Evolutionary conservation across 2,797 vertebrate species (phyloP).

Genomic region (Anguilla anguilla): DNA sequence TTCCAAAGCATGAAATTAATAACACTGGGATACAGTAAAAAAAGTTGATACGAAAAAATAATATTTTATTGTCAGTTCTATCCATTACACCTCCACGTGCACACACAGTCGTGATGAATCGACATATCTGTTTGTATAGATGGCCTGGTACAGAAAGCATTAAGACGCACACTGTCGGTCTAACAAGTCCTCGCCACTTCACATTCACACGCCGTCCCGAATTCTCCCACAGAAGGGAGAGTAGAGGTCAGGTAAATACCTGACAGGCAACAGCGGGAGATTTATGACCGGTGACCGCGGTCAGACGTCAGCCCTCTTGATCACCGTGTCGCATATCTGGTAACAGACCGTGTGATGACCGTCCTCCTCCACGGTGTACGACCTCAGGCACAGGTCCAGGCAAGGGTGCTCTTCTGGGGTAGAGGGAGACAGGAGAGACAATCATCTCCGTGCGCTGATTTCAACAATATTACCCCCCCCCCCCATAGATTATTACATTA

Average conservation of each 20-base stretch:
- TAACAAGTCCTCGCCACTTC: not conserved
- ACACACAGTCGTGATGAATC: not conserved
- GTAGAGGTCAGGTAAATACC: not conserved
- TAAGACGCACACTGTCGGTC: not conserved
- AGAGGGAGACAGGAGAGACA: not conserved
- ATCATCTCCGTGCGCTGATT: not conserved
- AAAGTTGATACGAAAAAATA: not conserved
- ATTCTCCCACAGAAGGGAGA: not conserved
- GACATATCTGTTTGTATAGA: not conserved
- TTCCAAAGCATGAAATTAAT: not conserved
- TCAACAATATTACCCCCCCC: not conserved
- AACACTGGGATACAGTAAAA: not conserved
- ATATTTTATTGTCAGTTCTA: not conserved
- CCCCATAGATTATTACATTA: not conserved
- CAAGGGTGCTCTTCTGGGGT: conserved; percentile 63
- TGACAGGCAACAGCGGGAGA: not conserved
- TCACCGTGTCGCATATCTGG: conserved; percentile 65
- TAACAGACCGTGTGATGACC: conserved; percentile 53
- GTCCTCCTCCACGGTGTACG: conserved; percentile 50
- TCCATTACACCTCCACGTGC: not conserved
- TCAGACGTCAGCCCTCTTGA: not conserved
- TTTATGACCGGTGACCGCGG: not conserved
- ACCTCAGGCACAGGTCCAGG: conserved; percentile 69
- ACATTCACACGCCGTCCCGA: not conserved
- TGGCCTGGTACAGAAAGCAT: not conserved